These are phyloP conservation scores for Phyllostomus hastatus DNA, from an alignment of 2,113 vertebrate genomes.

Conservation along the genomic window DNA sequence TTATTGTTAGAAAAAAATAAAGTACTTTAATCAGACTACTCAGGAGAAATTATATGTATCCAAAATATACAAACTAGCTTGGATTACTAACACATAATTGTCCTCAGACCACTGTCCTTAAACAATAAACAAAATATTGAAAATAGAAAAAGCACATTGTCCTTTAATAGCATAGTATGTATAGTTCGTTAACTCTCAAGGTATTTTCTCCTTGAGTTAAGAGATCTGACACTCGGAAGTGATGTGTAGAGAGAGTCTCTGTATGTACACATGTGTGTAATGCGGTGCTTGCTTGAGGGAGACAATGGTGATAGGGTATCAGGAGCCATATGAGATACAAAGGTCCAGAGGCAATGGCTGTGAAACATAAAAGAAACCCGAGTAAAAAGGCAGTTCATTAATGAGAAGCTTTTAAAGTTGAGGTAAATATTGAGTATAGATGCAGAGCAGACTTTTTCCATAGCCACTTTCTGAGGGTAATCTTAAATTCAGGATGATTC, in stretches of 20 bases:
- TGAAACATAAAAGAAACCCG: neutral
- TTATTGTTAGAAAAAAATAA: neutral
- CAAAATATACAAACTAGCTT: neutral
- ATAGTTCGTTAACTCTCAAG: neutral
- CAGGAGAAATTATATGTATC: neutral
- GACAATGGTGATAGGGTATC: neutral
- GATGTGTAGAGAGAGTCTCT: neutral
- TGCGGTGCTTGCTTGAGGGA: neutral
- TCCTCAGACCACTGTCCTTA: too few species aligned
- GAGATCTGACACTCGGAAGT: neutral
- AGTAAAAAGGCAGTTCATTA: neutral
- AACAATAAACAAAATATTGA: too few species aligned
- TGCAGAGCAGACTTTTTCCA: neutral
- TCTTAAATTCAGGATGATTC: neutral
- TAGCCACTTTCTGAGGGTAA: neutral
- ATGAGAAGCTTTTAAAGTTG: neutral
- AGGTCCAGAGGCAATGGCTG: neutral
- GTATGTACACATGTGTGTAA: neutral
- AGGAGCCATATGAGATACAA: neutral
- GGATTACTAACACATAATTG: neutral
- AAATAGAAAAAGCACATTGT: neutral
- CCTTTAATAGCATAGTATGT: neutral
- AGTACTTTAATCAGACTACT: neutral
- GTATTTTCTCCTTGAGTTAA: neutral
- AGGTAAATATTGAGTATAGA: neutral